Evolutionary conservation across 1,140 invertebrate genomes (phyloP).

Genomic region (Drosophila watanabei): DNA sequence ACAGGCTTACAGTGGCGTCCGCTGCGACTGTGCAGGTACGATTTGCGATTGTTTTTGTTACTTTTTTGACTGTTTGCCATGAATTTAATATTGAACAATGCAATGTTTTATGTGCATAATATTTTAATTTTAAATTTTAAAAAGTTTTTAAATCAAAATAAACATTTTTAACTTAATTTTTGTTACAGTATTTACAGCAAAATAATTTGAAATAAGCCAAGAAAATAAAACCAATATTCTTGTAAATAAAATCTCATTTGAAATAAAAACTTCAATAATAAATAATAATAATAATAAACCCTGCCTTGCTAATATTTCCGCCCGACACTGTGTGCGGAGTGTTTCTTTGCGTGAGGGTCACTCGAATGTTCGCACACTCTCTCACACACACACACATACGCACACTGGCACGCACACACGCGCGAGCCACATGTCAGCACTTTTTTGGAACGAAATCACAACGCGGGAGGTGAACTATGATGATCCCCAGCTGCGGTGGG

Average conservation of each 20-base stretch:
- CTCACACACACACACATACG: background rate
- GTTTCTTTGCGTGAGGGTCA: constrained; percentile 40
- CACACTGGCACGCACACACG: background rate
- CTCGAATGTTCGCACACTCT: constrained; percentile 24
- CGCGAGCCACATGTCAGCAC: constrained; percentile 4
- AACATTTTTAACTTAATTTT: too few species aligned
- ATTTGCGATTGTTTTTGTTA: too few species aligned
- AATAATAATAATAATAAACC: background rate
- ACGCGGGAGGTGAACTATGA: constrained; percentile 14
- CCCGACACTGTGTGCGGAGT: constrained; percentile 15
- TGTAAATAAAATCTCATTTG: background rate
- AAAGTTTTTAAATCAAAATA: background rate
- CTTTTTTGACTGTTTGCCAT: too few species aligned
- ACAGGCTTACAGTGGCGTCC: constrained; percentile 18
- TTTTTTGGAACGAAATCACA: constrained; percentile 27
- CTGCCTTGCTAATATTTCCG: background rate
- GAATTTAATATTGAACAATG: background rate
- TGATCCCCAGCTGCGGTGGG: constrained; percentile 13
- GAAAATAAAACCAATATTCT: too few species aligned
- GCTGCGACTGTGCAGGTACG: background rate
- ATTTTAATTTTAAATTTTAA: background rate
- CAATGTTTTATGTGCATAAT: background rate
- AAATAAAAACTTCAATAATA: background rate
- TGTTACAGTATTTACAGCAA: too few species aligned
- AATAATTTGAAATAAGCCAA: too few species aligned